phyloP scores from a whole-genome alignment of 2,888 invertebrate genomes.

The Drosophila prostipennis region DNA sequence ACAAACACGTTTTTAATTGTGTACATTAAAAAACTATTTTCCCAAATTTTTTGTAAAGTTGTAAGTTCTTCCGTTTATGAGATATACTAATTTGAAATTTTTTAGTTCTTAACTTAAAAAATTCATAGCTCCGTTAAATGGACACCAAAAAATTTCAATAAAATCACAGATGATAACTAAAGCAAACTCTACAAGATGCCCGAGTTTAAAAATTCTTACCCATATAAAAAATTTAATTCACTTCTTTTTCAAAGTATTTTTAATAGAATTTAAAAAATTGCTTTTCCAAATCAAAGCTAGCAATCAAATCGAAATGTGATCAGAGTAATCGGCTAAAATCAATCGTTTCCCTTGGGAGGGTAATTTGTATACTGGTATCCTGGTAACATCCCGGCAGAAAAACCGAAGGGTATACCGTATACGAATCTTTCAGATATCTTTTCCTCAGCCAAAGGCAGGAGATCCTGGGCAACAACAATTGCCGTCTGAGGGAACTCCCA shows the following conservation, averaged over 20 bases:
- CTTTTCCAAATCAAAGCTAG: neutral
- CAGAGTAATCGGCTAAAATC: conserved; percentile 28
- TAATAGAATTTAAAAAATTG: neutral
- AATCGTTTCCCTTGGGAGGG: conserved; percentile 25
- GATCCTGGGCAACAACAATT: conserved; percentile 44
- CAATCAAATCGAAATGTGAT: conserved; percentile 23
- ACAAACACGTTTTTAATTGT: too few species aligned
- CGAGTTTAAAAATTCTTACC: too few species aligned
- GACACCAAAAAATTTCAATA: too few species aligned
- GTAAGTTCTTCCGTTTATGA: too few species aligned
- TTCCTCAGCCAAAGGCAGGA: conserved; percentile 27
- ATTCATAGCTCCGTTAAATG: too few species aligned
- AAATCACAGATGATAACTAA: too few species aligned
- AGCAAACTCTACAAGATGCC: too few species aligned
- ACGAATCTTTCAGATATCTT: conserved; percentile 7
- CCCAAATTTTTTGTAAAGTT: too few species aligned
- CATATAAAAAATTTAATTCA: too few species aligned
- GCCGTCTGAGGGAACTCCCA: conserved; percentile 50
- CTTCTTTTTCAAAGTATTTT: neutral
- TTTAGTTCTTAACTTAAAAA: too few species aligned
- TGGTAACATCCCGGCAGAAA: conserved; percentile 7
- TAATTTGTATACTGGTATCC: conserved; percentile 30
- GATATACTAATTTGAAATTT: too few species aligned
- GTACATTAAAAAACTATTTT: too few species aligned
- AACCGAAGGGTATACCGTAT: conserved; percentile 30